phyloP scores from a whole-genome alignment of 2,113 vertebrate species.

The Glaucidium brasilianum region DNA sequence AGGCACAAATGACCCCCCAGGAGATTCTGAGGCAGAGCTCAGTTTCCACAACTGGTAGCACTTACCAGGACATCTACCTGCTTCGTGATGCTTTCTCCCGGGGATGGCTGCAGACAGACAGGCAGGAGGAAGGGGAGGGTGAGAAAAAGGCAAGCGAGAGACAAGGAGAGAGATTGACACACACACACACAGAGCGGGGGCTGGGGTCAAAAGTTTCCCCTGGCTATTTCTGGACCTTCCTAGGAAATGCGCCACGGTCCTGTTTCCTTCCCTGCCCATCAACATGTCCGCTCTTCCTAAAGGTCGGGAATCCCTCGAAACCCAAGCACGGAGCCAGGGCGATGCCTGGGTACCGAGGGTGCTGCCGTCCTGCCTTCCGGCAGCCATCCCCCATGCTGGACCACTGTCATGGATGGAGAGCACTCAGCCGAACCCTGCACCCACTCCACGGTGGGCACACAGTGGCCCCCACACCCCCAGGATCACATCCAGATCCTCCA shows the following conservation, averaged over 20 bases:
- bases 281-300: background rate
- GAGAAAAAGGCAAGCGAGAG: background rate
- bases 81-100: slow-evolving; percentile 78
- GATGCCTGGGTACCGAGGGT: accelerated
- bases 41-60: background rate
- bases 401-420: background rate
- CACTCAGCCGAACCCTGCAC: background rate
- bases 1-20: background rate
- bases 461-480: accelerated
- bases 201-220: background rate
- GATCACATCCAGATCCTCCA: background rate
- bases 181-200: background rate
- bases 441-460: background rate
- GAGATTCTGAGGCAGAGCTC: background rate
- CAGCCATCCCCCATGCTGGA: accelerated
- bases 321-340: accelerated
- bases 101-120: slow-evolving; percentile 45
- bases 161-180: background rate
- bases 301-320: background rate
- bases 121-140: background rate
- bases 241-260: background rate
- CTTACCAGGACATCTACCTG: slow-evolving; percentile 85
- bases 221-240: slow-evolving; percentile 21
- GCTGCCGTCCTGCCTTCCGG: background rate
- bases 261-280: background rate